phyloP scores from a whole-genome alignment of 1,140 invertebrate genomes.

The Drosophila ananassae region DNA sequence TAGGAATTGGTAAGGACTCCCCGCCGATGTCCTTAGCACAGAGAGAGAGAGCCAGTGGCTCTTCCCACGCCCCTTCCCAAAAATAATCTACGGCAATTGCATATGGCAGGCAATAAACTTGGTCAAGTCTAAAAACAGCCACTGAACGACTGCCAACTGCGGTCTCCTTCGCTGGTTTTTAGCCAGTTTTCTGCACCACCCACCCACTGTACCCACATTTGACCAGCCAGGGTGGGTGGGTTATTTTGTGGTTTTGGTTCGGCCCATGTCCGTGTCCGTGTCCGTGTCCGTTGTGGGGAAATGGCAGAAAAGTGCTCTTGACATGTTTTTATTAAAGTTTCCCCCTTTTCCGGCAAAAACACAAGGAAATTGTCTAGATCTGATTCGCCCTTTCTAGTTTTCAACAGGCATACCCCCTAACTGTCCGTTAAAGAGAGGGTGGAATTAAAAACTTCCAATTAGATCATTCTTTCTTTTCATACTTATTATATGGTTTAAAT shows the following conservation, averaged over 20 bases:
- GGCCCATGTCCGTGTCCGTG: no score
- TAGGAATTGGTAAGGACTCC: background rate
- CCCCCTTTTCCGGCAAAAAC: conserved; percentile 38
- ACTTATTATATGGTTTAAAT: no score
- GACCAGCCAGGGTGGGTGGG: no score
- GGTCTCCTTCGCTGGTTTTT: conserved; percentile 14
- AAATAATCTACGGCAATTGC: conserved; percentile 78
- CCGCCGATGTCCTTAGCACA: conserved; percentile 17
- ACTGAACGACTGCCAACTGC: conserved; percentile 42
- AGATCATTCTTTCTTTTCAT: no score
- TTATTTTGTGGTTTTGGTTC: background rate
- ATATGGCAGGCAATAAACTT: conserved; percentile 80
- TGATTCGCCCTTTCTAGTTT: background rate
- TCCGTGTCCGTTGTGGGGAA: background rate
- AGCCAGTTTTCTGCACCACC: background rate
- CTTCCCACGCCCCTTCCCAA: conserved; percentile 9
- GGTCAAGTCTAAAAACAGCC: conserved; percentile 74
- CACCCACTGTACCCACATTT: background rate
- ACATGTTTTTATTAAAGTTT: conserved; percentile 81
- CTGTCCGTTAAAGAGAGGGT: no score
- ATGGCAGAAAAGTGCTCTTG: conserved; percentile 68
- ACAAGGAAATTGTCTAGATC: conserved; percentile 18
- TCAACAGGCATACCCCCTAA: background rate
- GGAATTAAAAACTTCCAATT: no score
- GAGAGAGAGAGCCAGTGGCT: background rate